phyloP scores from a whole-genome alignment of 2,888 invertebrate species.

The Melanostoma scalare region DNA sequence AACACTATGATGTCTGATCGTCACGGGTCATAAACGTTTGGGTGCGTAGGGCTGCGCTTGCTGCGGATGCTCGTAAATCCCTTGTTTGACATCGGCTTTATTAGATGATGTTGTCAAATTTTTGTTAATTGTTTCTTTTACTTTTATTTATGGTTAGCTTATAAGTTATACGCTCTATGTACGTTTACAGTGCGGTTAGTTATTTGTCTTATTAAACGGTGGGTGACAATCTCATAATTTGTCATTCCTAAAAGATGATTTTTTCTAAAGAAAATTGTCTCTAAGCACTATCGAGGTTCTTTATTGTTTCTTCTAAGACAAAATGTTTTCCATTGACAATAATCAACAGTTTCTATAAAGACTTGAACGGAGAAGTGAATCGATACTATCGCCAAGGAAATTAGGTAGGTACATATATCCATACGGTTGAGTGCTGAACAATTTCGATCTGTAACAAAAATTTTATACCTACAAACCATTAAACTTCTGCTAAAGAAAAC shows the following conservation, averaged over 20 bases:
- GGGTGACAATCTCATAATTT: slow-evolving; percentile 69
- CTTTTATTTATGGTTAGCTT: slow-evolving; percentile 62
- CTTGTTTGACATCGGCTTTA: slow-evolving; percentile 68
- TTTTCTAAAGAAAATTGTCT: no score
- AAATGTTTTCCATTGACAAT: no score
- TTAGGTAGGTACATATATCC: no score
- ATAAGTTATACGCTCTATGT: slow-evolving; percentile 31
- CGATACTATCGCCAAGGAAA: no score
- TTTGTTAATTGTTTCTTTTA: slow-evolving; percentile 69
- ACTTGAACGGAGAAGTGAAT: no score
- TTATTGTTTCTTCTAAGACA: no score
- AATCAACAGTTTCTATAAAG: no score
- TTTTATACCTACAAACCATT: no score
- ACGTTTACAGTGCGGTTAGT: slow-evolving; percentile 65
- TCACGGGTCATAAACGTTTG: slow-evolving; percentile 71
- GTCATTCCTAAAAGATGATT: slow-evolving; percentile 21
- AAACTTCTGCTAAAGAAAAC: no score
- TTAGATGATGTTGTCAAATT: slow-evolving; percentile 72
- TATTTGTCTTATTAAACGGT: slow-evolving; percentile 68
- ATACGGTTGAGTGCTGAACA: no score
- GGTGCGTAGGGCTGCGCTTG: slow-evolving; percentile 59
- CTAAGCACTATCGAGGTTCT: no score
- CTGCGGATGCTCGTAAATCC: slow-evolving; percentile 70
- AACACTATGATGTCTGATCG: slow-evolving; percentile 33
- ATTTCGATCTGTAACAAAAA: no score